phyloP scores from a whole-genome alignment of 2,797 vertebrate genomes.

The Cyclopterus lumpus region DNA sequence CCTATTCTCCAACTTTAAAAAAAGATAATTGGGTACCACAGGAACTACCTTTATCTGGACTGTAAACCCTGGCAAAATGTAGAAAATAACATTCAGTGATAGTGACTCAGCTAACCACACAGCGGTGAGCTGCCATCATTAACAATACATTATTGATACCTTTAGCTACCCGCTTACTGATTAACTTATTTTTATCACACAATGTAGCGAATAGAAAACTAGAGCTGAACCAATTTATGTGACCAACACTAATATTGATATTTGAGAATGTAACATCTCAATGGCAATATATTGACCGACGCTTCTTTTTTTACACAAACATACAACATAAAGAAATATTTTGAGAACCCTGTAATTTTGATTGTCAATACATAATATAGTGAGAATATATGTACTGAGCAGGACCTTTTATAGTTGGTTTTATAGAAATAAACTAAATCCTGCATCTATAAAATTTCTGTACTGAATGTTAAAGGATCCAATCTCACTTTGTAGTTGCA shows the following conservation, averaged over 20 bases:
- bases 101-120: neutral
- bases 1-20: neutral
- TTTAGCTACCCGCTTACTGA: neutral
- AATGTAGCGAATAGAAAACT: neutral
- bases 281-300: neutral
- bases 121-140: neutral
- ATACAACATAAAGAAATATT: slow-evolving; percentile 1
- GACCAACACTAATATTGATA: neutral
- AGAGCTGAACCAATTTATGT: neutral
- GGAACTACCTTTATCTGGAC: neutral
- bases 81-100: neutral
- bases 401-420: neutral
- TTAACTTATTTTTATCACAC: neutral
- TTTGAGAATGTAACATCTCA: neutral
- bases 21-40: neutral
- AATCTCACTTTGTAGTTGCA: slow-evolving; percentile 11
- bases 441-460: neutral
- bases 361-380: neutral
- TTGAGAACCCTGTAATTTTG: neutral
- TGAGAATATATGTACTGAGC: neutral
- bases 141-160: neutral
- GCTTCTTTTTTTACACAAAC: neutral
- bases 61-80: neutral
- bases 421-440: neutral
- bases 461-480: neutral